Conservation (phyloP, 2,797 vertebrate species). For the Mormyrops boulengeri region DNA sequence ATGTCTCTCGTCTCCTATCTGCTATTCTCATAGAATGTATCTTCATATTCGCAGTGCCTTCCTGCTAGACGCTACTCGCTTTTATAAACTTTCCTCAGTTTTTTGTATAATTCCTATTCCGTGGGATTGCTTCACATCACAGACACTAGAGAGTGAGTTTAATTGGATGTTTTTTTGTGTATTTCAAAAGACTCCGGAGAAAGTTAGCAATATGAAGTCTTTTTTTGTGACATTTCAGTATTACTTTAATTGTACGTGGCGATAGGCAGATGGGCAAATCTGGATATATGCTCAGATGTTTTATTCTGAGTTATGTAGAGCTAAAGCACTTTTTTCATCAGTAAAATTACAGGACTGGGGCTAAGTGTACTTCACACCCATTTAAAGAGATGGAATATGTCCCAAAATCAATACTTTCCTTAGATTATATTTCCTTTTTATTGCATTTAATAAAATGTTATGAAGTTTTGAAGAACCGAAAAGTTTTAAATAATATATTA, state of each 20-base stretch:
- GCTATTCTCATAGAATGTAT: slow-evolving; percentile 79
- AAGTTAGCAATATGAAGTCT: slow-evolving; percentile 61
- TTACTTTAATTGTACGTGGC: slow-evolving; percentile 58
- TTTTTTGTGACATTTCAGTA: slow-evolving; percentile 47
- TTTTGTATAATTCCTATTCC: neutral
- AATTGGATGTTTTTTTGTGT: slow-evolving; percentile 11
- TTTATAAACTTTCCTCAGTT: neutral
- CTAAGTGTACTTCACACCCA: slow-evolving; percentile 45
- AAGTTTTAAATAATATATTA: slow-evolving; percentile 45
- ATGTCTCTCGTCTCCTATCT: slow-evolving; percentile 65
- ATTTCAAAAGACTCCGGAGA: slow-evolving; percentile 61
- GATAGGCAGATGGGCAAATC: slow-evolving; percentile 49
- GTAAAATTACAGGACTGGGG: slow-evolving; percentile 29
- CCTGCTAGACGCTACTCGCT: slow-evolving; percentile 58
- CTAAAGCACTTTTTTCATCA: slow-evolving; percentile 62
- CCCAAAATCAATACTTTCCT: slow-evolving; percentile 43
- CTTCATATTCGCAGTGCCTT: slow-evolving; percentile 51
- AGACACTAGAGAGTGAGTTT: slow-evolving; percentile 11
- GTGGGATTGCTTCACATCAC: slow-evolving; percentile 27
- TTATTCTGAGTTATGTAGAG: slow-evolving; percentile 57
- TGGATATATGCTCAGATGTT: slow-evolving; percentile 46
- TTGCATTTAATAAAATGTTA: slow-evolving; percentile 54
- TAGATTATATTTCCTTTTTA: slow-evolving; percentile 31
- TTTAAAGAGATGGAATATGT: slow-evolving; percentile 36
- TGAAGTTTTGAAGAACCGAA: slow-evolving; percentile 65